phyloP scores from a whole-genome alignment of 2,797 vertebrate species.

The Aldrovandia affinis region DNA sequence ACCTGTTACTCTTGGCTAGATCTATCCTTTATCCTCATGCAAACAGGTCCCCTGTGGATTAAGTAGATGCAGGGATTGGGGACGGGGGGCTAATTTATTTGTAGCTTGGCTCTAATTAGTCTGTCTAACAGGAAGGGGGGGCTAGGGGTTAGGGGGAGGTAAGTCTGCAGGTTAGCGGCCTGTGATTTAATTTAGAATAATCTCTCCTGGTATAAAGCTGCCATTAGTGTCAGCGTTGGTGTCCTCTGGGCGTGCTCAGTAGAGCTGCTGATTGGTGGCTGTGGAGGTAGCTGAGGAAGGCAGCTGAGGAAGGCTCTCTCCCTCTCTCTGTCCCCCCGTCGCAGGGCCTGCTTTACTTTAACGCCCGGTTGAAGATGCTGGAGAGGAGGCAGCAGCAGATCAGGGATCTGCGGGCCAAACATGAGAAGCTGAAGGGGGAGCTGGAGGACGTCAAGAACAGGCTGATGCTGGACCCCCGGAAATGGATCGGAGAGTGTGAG shows the following conservation, averaged over 20 bases:
- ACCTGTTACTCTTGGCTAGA: conserved; percentile 28
- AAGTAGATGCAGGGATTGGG: conserved; percentile 30
- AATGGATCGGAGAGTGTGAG: conserved; percentile 96
- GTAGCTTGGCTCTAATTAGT: conserved; percentile 51
- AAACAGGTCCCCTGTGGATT: conserved; percentile 44
- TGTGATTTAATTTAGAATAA: conserved; percentile 45
- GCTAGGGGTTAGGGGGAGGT: neutral
- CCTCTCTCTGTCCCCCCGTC: neutral
- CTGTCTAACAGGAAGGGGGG: conserved; percentile 36
- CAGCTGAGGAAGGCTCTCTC: neutral
- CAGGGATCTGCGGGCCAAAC: conserved; percentile 82
- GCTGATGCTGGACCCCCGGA: conserved; percentile 93
- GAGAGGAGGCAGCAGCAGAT: conserved; percentile 92
- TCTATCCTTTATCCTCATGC: conserved; percentile 42
- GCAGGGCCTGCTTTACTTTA: conserved; percentile 86
- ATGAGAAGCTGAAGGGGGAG: conserved; percentile 83
- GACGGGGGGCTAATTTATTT: conserved; percentile 52
- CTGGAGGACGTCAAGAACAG: conserved; percentile 90
- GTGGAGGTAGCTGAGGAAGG: neutral
- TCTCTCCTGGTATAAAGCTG: conserved; percentile 25
- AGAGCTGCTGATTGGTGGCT: neutral
- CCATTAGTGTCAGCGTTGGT: neutral
- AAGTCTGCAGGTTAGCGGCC: conserved; percentile 42
- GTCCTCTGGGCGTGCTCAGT: neutral
- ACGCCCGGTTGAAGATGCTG: conserved; percentile 83